Evolutionary conservation across 2,888 invertebrate genomes (phyloP).

Genomic region (Colletes collaris): DNA sequence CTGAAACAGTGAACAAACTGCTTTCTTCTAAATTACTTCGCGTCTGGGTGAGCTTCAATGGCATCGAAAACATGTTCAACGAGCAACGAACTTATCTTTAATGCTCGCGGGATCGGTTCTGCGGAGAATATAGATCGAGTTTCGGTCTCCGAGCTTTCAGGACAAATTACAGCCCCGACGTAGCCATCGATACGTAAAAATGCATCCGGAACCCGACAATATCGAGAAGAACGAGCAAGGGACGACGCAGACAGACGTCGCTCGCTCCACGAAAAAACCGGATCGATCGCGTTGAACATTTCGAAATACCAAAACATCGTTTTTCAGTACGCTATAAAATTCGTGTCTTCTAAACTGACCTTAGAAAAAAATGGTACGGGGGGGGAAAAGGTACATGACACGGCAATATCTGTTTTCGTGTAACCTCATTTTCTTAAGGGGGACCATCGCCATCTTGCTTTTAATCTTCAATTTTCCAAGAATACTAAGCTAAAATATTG

Average conservation of each 20-base stretch:
- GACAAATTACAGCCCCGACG: conserved; percentile 17
- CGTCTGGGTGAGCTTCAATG: conserved; percentile 7
- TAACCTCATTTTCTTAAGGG: no score
- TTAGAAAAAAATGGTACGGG: no score
- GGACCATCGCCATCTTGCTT: no score
- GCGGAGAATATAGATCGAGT: conserved; percentile 6
- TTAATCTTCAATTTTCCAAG: no score
- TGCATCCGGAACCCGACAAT: conserved; percentile 2
- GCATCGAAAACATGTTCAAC: conserved; percentile 11
- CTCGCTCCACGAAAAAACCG: background rate
- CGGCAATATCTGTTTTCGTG: no score
- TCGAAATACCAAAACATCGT: no score
- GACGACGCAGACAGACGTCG: background rate
- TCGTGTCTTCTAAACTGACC: no score
- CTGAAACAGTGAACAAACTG: background rate
- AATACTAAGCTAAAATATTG: no score
- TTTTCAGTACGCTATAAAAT: no score
- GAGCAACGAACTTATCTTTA: conserved; percentile 13
- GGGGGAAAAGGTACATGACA: no score
- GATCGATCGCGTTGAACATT: background rate
- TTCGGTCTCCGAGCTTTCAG: conserved; percentile 12
- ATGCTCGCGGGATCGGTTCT: background rate
- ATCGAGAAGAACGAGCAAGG: conserved; percentile 4
- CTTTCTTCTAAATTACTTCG: conserved; percentile 14
- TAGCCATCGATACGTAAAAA: conserved; percentile 14